Base-by-base conservation (phyloP, 2,113 vertebrate genomes). In the Microcebus murinus region DNA sequence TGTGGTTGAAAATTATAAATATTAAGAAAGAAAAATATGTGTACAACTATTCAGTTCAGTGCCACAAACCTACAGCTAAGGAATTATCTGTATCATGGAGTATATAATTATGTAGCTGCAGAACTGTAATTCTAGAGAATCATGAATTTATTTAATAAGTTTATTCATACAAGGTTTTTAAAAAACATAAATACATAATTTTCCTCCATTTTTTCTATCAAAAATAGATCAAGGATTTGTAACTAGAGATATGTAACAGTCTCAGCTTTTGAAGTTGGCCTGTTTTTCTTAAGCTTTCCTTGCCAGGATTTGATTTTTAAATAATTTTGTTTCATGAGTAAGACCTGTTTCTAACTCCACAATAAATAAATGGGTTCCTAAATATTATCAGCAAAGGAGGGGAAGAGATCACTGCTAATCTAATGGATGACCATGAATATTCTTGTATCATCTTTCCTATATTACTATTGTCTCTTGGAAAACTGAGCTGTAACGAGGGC, bases 61-160 rank as follows among this genome's bases (percentile, higher is more conserved):
- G 68, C 55, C 55, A 77, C 84, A 97, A 87, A 94, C 76, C 55
- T 95, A 92, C 61, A 91, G 87, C 93, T 90, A 86, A 95, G 63
- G 39, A 96, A 97, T 95, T 81, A 82, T 91, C 65, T 96, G 45
- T 92, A 94, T 96, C 17, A 2, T 48, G 76, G 79, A 82, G 91
- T 92, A 74, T 90, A 82, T 79, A 88, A 94, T 97, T 97, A 96
- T 50, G 61, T 88, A 96, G 79, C 61, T 82, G 55, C 68, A 67
- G 93, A 96, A 34, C 85, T 74, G 87, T 48, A 93, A 70, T 90
- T 81, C 87, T 79, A 70, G 29, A 68, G 68, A 84, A 88, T 94
- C 77, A 76, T 95, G 87, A 90, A 96, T 92, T 95, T 96, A 93
- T 95, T 95, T 93, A 96, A 95, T 94, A 97, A 90, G 79, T 96